Conservation (phyloP, 2,888 invertebrate species). For the Axea sp. region DNA sequence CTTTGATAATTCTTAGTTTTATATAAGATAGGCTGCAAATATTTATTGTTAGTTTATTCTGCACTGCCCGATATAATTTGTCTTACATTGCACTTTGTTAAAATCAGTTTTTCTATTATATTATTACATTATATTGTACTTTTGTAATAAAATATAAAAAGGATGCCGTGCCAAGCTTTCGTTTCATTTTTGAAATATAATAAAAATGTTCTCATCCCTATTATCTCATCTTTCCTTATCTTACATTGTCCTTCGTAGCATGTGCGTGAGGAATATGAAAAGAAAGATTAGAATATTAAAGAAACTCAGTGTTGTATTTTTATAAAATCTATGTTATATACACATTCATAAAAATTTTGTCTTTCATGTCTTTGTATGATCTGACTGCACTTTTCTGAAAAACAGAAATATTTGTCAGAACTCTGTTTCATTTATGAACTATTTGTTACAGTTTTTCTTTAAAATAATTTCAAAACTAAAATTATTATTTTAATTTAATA, state of each 20-base stretch:
- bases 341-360: conserved; percentile 5
- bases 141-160: conserved; percentile 15
- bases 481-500: too few relatives aligned
- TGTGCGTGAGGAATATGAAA: conserved; percentile 1
- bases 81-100: conserved; percentile 23
- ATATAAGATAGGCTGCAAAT: conserved; percentile 5
- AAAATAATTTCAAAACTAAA: too few relatives aligned
- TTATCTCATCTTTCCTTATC: conserved; percentile 31
- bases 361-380: conserved; percentile 72
- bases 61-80: conserved; percentile 43
- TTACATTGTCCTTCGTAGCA: conserved; percentile 21
- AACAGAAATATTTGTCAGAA: conserved; percentile 1
- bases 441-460: too few relatives aligned
- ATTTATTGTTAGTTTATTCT: conserved; percentile 18
- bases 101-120: not conserved
- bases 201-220: conserved; percentile 11
- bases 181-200: conserved; percentile 42
- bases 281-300: not conserved
- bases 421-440: too few relatives aligned
- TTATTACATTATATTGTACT: conserved; percentile 2
- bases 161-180: conserved; percentile 76
- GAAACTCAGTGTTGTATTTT: too few relatives aligned
- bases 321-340: not conserved
- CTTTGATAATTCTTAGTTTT: too few relatives aligned
- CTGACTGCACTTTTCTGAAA: conserved; percentile 71